Conservation (phyloP, 2,797 vertebrate genomes). For the Enteromius paludinosus region DNA sequence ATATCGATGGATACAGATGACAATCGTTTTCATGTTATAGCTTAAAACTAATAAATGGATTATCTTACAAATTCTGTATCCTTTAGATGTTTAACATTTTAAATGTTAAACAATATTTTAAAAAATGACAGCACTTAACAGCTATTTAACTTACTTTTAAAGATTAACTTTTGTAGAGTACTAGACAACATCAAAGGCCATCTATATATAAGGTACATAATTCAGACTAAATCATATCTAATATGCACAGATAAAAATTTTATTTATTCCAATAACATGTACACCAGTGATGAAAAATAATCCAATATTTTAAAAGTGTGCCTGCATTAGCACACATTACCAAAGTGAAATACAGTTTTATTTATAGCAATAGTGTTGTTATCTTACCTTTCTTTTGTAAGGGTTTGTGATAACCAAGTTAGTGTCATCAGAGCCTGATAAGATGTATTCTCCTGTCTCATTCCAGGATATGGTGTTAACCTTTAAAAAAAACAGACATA, state of each 20-base stretch:
- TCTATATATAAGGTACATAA: background rate
- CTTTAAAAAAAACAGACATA: conserved; percentile 70
- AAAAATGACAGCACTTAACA: background rate
- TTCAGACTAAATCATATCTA: background rate
- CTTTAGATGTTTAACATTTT: background rate
- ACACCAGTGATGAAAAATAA: background rate
- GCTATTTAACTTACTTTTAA: background rate
- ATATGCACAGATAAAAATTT: background rate
- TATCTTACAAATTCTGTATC: too few species aligned
- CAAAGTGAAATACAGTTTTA: background rate
- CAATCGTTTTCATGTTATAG: background rate
- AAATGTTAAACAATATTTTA: background rate
- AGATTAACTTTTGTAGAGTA: background rate
- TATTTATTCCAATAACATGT: background rate
- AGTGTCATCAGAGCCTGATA: conserved; percentile 97
- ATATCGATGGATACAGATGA: background rate
- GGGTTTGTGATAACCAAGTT: conserved; percentile 96
- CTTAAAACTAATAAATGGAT: background rate
- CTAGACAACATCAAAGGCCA: background rate
- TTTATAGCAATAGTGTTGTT: background rate
- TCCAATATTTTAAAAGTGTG: background rate
- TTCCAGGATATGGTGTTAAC: conserved; percentile 99
- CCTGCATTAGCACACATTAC: background rate
- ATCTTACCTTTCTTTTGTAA: conserved; percentile 93
- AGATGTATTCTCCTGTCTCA: conserved; percentile 96